These are phyloP conservation scores for Turnix velox DNA, from an alignment of 2,113 vertebrate genomes.

Conservation along the genomic window DNA sequence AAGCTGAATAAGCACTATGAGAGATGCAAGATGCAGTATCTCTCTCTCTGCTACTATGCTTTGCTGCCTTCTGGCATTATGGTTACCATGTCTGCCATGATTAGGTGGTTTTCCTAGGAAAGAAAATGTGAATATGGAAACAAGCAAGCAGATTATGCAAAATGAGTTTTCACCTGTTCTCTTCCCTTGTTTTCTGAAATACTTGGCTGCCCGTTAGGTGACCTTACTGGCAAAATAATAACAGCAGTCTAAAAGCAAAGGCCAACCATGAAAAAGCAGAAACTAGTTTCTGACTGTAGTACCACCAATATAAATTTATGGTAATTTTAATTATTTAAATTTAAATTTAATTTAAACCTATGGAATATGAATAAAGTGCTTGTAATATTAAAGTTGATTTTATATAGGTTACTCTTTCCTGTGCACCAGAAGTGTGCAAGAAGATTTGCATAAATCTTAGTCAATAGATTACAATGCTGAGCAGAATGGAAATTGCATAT, in stretches of 20 bases:
- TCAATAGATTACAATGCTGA: neutral
- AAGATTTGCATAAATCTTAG: neutral
- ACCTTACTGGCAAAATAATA: neutral
- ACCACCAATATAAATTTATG: neutral
- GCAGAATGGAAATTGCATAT: neutral
- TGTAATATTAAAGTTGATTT: neutral
- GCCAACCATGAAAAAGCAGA: neutral
- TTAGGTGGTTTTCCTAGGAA: neutral
- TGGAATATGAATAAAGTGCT: neutral
- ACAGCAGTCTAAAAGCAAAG: constrained; percentile 9
- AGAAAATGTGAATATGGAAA: neutral
- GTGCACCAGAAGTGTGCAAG: neutral
- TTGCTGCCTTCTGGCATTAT: neutral
- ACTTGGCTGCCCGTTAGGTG: neutral
- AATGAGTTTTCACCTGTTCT: neutral
- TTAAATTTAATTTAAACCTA: neutral
- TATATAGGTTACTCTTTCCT: neutral
- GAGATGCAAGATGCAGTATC: neutral
- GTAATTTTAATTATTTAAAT: neutral
- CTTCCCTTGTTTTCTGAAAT: neutral
- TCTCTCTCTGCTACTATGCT: neutral
- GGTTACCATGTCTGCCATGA: neutral
- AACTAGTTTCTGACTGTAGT: neutral
- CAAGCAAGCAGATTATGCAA: neutral
- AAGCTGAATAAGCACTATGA: neutral